Percentiles rank a stretch among this genome's conserved stretches.
Conservation (phyloP, 2,888 invertebrate species). For the Patella caerulea region DNA sequence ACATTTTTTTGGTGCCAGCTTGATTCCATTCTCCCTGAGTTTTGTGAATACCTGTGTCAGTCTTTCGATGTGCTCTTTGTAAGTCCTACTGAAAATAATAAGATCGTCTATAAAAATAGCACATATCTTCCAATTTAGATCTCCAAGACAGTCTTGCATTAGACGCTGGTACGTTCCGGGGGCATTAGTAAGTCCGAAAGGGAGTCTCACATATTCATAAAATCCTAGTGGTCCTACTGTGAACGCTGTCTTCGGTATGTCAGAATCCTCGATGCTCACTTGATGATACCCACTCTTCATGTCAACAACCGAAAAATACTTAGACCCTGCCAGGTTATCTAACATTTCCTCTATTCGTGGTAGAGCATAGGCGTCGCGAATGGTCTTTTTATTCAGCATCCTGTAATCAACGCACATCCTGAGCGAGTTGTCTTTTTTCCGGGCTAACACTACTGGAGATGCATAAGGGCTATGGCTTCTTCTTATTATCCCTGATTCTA, state of each 20-base stretch:
- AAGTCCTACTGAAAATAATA: constrained; percentile 14
- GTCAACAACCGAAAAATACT: background rate
- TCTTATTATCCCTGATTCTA: background rate
- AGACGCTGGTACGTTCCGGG: background rate
- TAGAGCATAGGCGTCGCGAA: background rate
- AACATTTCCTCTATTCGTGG: background rate
- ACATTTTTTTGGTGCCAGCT: constrained; percentile 34
- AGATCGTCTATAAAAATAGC: background rate
- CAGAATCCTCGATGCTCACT: background rate
- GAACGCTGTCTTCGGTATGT: background rate
- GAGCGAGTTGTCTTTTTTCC: background rate
- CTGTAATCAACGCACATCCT: constrained; percentile 5
- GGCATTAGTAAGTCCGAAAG: background rate
- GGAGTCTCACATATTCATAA: background rate
- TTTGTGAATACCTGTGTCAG: constrained; percentile 21
- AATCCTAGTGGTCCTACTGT: background rate
- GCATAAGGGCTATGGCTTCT: background rate
- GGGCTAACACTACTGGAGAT: background rate
- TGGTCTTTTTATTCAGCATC: background rate
- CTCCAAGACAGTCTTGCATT: constrained; percentile 28
- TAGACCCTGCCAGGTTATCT: background rate
- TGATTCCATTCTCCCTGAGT: constrained; percentile 25
- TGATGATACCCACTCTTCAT: constrained; percentile 3
- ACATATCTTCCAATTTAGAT: constrained; percentile 25
- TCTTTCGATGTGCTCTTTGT: constrained; percentile 27